Percentiles rank a stretch among this genome's conserved stretches.
These are phyloP conservation scores for Grantiella picta DNA, from an alignment of 2,113 vertebrate genomes.

Conservation along the genomic window DNA sequence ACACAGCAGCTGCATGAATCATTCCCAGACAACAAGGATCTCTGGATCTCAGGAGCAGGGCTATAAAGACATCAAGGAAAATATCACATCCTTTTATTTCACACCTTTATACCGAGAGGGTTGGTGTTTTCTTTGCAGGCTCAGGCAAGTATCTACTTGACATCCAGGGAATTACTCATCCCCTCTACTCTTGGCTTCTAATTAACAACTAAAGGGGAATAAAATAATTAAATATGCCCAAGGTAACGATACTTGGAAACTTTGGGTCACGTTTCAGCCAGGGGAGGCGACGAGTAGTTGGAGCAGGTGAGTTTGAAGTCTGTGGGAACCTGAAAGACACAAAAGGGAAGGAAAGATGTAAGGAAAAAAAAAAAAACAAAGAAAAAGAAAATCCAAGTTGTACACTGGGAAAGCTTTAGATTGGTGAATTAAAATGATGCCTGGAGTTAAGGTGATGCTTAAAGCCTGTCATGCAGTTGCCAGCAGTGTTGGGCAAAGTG, in stretches of 20 bases:
- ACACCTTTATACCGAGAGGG: not conserved
- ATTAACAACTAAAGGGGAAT: constrained; percentile 44
- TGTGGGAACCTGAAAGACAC: constrained; percentile 42
- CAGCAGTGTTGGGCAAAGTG: not conserved
- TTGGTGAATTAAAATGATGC: not conserved
- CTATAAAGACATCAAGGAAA: constrained; percentile 16
- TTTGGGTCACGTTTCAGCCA: constrained; percentile 35
- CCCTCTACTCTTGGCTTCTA: constrained; percentile 33
- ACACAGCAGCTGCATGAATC: not conserved
- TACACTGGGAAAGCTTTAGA: not conserved
- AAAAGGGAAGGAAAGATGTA: not conserved
- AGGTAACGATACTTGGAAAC: constrained; percentile 60
- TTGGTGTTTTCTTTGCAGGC: constrained; percentile 31
- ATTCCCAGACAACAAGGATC: not conserved
- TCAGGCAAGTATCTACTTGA: constrained; percentile 25
- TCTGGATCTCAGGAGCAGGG: not conserved
- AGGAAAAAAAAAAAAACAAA: not conserved
- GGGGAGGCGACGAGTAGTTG: not conserved
- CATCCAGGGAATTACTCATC: constrained; percentile 25
- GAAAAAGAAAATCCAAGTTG: not conserved
- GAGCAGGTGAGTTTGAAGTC: constrained; percentile 60
- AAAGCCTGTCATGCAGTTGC: not conserved
- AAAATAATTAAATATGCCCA: constrained; percentile 48
- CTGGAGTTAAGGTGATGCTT: not conserved
- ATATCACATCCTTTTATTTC: not conserved